Evolutionary conservation across 2,113 vertebrate species (phyloP).

Genomic region (Zeus faber): DNA sequence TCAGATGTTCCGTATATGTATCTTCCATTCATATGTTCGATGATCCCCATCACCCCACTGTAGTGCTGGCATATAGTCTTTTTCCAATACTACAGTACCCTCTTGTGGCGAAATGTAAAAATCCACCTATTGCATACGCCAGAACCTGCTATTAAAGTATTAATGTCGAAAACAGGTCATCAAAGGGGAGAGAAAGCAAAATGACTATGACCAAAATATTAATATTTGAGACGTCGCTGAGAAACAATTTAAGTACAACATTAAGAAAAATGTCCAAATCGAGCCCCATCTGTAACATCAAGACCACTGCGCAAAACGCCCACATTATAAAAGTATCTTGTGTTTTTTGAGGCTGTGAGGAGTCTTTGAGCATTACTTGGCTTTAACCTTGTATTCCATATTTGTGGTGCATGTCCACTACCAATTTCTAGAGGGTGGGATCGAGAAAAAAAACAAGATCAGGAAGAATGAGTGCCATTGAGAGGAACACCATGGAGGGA

Average conservation of each 20-base stretch:
- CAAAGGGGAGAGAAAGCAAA: no score
- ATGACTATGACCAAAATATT: not conserved
- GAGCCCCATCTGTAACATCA: no score
- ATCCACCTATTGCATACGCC: slow-evolving; percentile 17
- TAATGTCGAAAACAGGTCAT: no score
- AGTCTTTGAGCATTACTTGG: no score
- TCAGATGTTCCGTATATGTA: no score
- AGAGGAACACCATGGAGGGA: not conserved
- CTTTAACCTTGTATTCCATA: slow-evolving; percentile 6
- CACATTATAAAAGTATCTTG: no score
- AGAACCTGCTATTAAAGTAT: no score
- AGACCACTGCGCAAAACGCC: no score
- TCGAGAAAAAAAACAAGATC: no score
- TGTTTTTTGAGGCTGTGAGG: no score
- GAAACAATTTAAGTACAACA: not conserved
- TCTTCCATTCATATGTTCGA: not conserved
- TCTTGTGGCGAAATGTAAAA: slow-evolving; percentile 44
- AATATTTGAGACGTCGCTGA: slow-evolving; percentile 13
- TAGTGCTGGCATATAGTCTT: not conserved
- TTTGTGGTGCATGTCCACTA: slow-evolving; percentile 1
- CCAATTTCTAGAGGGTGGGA: no score
- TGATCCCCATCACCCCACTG: not conserved
- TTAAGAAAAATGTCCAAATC: slow-evolving; percentile 7
- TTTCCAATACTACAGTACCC: slow-evolving; percentile 37
- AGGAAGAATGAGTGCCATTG: no score